Percentiles rank a stretch among this genome's conserved stretches.
These are phyloP conservation scores for Silurus glanis DNA, from an alignment of 2,113 vertebrate genomes.

Conservation along the genomic window DNA sequence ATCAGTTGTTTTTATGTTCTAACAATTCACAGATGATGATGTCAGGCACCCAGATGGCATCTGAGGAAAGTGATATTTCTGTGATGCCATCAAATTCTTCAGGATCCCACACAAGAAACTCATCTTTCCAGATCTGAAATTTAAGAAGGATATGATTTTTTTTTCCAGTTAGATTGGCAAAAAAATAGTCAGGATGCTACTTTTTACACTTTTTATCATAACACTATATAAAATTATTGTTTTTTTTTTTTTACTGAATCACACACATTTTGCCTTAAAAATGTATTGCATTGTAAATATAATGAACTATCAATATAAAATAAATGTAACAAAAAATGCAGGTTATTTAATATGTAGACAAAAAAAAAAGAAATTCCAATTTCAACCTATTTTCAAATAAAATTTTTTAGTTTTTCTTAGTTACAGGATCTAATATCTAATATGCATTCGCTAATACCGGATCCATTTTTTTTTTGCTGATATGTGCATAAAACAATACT, in stretches of 20 bases:
- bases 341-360: neutral
- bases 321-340: neutral
- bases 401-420: neutral
- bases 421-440: neutral
- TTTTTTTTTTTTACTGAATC: neutral
- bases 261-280: neutral
- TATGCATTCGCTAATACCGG: neutral
- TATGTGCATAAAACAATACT: neutral
- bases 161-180: neutral
- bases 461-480: neutral
- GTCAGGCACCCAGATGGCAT: constrained; percentile 79
- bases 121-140: constrained; percentile 79
- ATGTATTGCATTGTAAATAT: neutral
- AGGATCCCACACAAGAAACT: constrained; percentile 82
- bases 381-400: neutral
- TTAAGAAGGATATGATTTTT: constrained; percentile 20
- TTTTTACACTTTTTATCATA: neutral
- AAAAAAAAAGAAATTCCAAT: neutral
- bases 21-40: constrained; percentile 79
- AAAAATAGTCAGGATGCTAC: neutral
- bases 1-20: constrained; percentile 47
- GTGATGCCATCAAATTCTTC: constrained; percentile 78
- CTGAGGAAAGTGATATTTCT: constrained; percentile 79
- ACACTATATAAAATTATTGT: neutral
- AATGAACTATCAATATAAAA: neutral